A percentile compares a stretch with the other conserved stretches of the same genome.
Conservation (phyloP, 2,888 invertebrate genomes). For the Troglohyphantes excavatus region DNA sequence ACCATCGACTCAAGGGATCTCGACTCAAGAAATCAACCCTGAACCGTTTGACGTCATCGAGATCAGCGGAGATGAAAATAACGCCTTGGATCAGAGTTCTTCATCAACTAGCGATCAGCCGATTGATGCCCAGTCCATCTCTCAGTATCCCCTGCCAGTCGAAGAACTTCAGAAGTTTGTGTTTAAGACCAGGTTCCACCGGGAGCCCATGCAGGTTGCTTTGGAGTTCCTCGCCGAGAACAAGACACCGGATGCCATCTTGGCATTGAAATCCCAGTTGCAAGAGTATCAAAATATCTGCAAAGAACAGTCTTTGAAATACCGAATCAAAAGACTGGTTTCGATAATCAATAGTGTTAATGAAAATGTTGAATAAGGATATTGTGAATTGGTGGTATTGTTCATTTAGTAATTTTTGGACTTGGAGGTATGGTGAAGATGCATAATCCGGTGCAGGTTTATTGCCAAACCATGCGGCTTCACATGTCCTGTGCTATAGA, state of each 20-base stretch:
- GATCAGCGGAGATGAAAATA: background rate
- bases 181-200: constrained; percentile 10
- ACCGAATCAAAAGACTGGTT: constrained; percentile 14
- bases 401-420: background rate
- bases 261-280: constrained; percentile 23
- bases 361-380: background rate
- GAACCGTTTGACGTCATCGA: background rate
- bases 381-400: background rate
- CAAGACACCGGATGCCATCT: constrained; percentile 7
- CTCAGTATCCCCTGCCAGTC: constrained; percentile 34
- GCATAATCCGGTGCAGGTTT: no score
- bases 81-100: background rate
- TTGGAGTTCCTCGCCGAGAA: constrained; percentile 26
- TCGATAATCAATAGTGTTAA: background rate
- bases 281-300: constrained; percentile 16
- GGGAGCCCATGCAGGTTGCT: constrained; percentile 25
- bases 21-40: background rate
- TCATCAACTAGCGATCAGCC: background rate
- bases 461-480: no score
- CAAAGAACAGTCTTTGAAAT: background rate
- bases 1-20: background rate
- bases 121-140: background rate
- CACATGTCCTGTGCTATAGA: no score
- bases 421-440: no score
- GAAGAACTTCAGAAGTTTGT: constrained; percentile 26